Base-by-base conservation (phyloP, 2,797 vertebrate species). In the Gambusia yucatana region DNA sequence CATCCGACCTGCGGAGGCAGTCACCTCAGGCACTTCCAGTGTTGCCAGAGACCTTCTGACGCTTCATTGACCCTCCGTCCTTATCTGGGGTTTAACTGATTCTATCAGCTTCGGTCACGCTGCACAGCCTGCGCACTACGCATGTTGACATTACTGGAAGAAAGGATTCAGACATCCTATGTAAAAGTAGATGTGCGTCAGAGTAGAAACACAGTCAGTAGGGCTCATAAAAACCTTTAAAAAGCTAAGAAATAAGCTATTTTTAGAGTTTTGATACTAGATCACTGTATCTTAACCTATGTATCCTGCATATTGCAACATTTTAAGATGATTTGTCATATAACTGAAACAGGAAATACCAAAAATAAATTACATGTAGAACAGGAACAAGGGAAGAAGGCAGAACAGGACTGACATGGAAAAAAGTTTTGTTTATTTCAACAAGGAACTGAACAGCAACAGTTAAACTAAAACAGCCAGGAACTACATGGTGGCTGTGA, bases 41-140 rank as follows among this genome's bases (percentile, higher is more conserved):
- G 44, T 63, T 87, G 83, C 81, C 39, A 59, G 65, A 59, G 61
- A 78, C 69, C 71, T 78, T 78, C 73, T 79, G 52, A 36, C 50
- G 71, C 33, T 78, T 70, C 30, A 82, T 73, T 88, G 72, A 82
- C 72, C 75, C 72, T 55, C 20, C 36, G 72, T 41, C 52, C 47
- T 63, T n/a, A 71, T 63, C 33, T 72, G 50, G 39, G 46, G 41
- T 22, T 79, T 75, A 41, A 30, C 39, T 65, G 61, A 87, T 69
- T 57, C 22, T 73, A 28, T 30, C 55, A 22, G 43, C 55, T 43
- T 61, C 73, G 30, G 73, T 61, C 55, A 75, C 28, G 11, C 67
- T 44, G 41, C 41, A 70, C 25, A 44, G 67, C 67, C 41, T 14
- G 13, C 67, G 1, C 41, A 46, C 13, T 70, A 70, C 41, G 6